Percentiles rank a stretch among this genome's conserved stretches.
These are phyloP conservation scores for Drosophila colorata DNA, from an alignment of 2,888 invertebrate genomes.

Conservation along the genomic window DNA sequence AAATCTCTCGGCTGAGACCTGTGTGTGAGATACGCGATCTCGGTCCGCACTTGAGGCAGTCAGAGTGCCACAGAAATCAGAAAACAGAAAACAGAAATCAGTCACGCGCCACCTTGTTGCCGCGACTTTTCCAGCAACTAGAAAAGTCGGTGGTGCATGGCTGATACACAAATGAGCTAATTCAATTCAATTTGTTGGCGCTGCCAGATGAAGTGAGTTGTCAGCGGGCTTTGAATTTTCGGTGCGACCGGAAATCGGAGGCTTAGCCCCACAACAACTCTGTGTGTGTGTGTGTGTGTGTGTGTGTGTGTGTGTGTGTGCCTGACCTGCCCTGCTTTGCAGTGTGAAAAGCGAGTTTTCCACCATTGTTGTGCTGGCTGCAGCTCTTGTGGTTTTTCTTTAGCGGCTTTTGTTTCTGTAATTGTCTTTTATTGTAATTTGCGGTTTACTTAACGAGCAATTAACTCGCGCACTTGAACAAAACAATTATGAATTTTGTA, in stretches of 20 bases:
- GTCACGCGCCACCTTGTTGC: slow-evolving; percentile 60
- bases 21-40: slow-evolving; percentile 37
- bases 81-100: slow-evolving; percentile 39
- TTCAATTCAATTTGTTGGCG: slow-evolving; percentile 59
- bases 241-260: slow-evolving; percentile 38
- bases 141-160: slow-evolving; percentile 35
- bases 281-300: background rate
- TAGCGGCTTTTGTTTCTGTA: slow-evolving; percentile 11
- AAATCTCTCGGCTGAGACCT: slow-evolving; percentile 20
- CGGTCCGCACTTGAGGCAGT: slow-evolving; percentile 39
- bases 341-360: slow-evolving; percentile 23
- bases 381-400: slow-evolving; percentile 16
- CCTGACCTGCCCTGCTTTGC: background rate
- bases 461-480: slow-evolving; percentile 14
- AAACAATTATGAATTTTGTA: background rate
- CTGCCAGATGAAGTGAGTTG: slow-evolving; percentile 38
- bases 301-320: background rate
- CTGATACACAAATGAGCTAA: slow-evolving; percentile 26
- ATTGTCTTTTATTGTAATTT: slow-evolving; percentile 42
- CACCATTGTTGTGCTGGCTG: slow-evolving; percentile 36
- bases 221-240: slow-evolving; percentile 7
- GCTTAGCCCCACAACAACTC: slow-evolving; percentile 8
- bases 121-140: slow-evolving; percentile 34
- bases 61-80: slow-evolving; percentile 51
- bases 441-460: slow-evolving; percentile 53